Base-by-base conservation (phyloP, 2,888 invertebrate genomes). In the Buathra laborator region DNA sequence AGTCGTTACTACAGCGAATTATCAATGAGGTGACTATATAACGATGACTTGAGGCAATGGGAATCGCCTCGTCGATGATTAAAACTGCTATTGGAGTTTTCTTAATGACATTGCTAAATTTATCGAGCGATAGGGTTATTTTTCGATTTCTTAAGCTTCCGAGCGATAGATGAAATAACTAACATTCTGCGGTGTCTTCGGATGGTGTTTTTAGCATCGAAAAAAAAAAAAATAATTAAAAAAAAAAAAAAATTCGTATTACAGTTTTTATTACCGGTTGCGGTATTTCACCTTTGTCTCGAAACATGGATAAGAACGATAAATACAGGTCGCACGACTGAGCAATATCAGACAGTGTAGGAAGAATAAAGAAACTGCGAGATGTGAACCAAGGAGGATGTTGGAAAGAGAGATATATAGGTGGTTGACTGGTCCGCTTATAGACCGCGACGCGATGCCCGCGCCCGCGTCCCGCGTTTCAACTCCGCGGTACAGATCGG, bases 401-500 rank as follows among this genome's bases (percentile, higher is more conserved):
- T 24, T 29, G 46, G 48, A 62, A 64, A 48, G 53, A 72, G 72
- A 72, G n/a, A 72, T 66, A 43, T 70, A 81, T 81, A 76, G 51
- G 37, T 70, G 70, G 70, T 72, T 59, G 81, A 76, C 72, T 53
- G 81, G 68, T 84, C 83, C 86, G 83, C 86, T 87, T 86, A 87
- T 86, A 86, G 85, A 84, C 78, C 84, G 71, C 72, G 67, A 46
- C 70, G 76, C 72, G 29, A 14, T 12, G 67, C 64, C 64, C 24
- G 32, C 62, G 64, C 72, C 68, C 81, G 81, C 72, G 84, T 67
- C 68, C 81, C 76, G 81, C 72, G 43, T 53, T 74, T 75, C 78
- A 77, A 79, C 82, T 85, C 84, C 12, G 68, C 82, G 66, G 84
- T 62, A 82, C 84, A 79, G 84, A 85, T 82, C 82, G 84, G 78